Conservation (phyloP, 2,113 vertebrate species). For the Pseudopodoces humilis region DNA sequence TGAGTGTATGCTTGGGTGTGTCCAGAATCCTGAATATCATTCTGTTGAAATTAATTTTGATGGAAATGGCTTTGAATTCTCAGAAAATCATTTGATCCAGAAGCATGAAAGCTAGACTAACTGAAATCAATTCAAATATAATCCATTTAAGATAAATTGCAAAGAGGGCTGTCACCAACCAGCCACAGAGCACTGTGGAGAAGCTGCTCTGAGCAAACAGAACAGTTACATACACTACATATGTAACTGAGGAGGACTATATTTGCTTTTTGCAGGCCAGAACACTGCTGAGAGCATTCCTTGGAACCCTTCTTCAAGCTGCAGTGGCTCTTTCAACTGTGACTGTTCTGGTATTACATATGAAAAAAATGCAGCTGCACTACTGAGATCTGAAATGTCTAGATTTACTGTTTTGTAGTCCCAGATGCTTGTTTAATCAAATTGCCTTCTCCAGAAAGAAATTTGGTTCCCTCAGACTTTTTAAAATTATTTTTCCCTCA, state of each 20-base stretch:
- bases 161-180: neutral
- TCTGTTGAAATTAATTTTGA: neutral
- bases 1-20: fast-evolving
- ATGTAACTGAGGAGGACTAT: neutral
- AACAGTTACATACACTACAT: neutral
- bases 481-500: neutral
- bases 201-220: neutral
- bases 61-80: neutral
- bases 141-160: neutral
- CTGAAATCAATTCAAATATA: neutral
- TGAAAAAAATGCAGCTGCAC: neutral
- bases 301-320: neutral
- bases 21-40: fast-evolving
- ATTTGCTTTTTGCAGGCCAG: neutral
- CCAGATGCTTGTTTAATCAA: neutral
- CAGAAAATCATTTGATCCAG: neutral
- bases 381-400: neutral
- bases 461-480: fast-evolving
- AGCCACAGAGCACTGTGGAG: neutral
- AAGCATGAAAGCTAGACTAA: neutral
- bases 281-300: neutral
- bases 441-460: neutral
- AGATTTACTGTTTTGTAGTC: neutral
- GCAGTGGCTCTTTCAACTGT: neutral
- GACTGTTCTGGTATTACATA: neutral